Conservation (phyloP, 2,113 vertebrate genomes). For the Calyptommatus sinebrachiatus region DNA sequence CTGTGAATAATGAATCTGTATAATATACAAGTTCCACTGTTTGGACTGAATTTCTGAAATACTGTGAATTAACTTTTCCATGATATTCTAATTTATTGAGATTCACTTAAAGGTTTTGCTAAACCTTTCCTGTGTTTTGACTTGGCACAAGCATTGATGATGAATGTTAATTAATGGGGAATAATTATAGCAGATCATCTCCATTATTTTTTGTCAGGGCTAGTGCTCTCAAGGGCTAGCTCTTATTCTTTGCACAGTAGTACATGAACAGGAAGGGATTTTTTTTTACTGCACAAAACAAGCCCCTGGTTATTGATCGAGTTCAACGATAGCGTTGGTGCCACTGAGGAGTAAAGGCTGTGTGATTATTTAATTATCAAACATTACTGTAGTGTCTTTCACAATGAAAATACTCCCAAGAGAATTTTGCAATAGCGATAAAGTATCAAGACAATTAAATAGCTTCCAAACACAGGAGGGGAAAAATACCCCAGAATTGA, state of each 20-base stretch:
- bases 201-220: not conserved
- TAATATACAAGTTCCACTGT: too few relatives aligned
- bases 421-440: not conserved
- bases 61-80: too few relatives aligned
- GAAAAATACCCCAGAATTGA: not conserved
- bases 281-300: not conserved
- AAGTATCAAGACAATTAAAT: not conserved
- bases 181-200: not conserved
- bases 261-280: not conserved
- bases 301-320: not conserved
- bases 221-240: not conserved
- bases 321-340: not conserved
- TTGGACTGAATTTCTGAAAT: too few relatives aligned
- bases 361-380: not conserved
- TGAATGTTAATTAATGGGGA: slow-evolving; percentile 1
- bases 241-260: not conserved
- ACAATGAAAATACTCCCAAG: not conserved
- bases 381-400: not conserved
- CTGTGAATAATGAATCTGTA: not conserved
- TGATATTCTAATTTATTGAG: too few relatives aligned
- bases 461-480: not conserved
- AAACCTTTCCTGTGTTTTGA: not conserved
- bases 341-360: not conserved
- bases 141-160: not conserved
- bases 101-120: not conserved